Evolutionary conservation across 1,140 invertebrate genomes (phyloP), one percentile per base, ranked within the genome.

Genomic region (Drosophila obscura): DNA sequence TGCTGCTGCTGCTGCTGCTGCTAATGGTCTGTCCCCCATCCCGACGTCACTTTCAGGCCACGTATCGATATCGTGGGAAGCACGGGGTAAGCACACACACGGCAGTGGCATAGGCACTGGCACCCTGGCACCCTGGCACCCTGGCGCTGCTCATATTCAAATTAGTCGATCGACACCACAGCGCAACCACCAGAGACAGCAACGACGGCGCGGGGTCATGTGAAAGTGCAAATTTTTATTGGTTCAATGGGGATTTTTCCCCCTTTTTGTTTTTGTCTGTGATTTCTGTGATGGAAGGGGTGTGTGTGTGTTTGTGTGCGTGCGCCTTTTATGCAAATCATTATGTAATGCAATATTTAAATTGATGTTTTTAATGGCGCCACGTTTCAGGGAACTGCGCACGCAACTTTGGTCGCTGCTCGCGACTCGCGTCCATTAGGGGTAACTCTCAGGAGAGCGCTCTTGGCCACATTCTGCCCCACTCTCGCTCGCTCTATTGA

Each of bases 261-360:
- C 41, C 48, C 44, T 48, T 65, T 73, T 15, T 24, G 13, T 15
- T 56, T 64, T 57, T 44, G 52, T 61, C 80, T 49, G 58, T 71
- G 74, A 68, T 67, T 87, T 81, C 77, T 56, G 66, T 67, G 59
- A 57, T 35, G 46, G 56, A 26, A 53, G 60, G 80, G 67, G 61
- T 66, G 53, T 68, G 43, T 52, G 50, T 31, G 52, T 61, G 61
- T 19, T 50, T 15, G 53, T 43, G 50, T 59, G 22, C 64, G 41
- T 73, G 62, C 57, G 69, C 45, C 82, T 73, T 84, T 85, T 87
- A 85, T 85, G 82, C 82, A 85, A 85, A 85, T 85, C 82, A 85
- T 85, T 80, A n/a, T 60, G 82, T 85, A 85, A 85, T 87, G 82
- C 82, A 85, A 85, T 85, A 87, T 87, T 87, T 87, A 85, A 85